Base-by-base conservation (phyloP, 2,113 vertebrate species). In the Sardina pilchardus region DNA sequence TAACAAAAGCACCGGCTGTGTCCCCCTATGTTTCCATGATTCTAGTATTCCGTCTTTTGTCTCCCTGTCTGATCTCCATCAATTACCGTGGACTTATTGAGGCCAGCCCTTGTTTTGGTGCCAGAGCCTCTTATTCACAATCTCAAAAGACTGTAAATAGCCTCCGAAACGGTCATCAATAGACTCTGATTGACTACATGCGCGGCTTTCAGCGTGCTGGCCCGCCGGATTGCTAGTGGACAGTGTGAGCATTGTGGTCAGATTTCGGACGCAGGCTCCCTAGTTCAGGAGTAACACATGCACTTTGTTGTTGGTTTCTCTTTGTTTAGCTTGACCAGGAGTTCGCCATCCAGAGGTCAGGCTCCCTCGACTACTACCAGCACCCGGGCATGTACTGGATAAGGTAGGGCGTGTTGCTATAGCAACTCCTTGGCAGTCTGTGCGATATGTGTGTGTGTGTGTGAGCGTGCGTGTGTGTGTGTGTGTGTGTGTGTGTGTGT, bases 371-470 rank as follows among this genome's bases (percentile, higher is more conserved):
- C 97, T 97, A 97, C 97, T 97, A 97, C 96, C 97, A 98, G 92
- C 97, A 98, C 96, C 97, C 97, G 95, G 97, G 97, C 96, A 98
- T 99, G 97, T 99, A 97, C 96, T 99, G 98, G 98, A 99, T 98
- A 96, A 99, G 98, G 98, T 99, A 99, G 93, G 97, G 92, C 94
- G 95, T 95, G 95, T 97, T 95, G 96, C 96, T 94, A 96, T 96
- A 95, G 95, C 96, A 97, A 96, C 94, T 96, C 97, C 96, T 97
- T 97, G 97, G 96, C 97, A 97, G 97, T 96, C 95, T 97, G 5
- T 39, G 16, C 3, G 2, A 3, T 39, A 12, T 78, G 71, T 78
- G 71, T 78, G 71, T 78, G 71, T 78, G 71, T 78, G 71, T 78
- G 26, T 39, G 71, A 2, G 71, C 39, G 71, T 19, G 63, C 39